These are phyloP conservation scores for Harpagifer antarcticus DNA, from an alignment of 2,797 vertebrate genomes.

Conservation along the genomic window DNA sequence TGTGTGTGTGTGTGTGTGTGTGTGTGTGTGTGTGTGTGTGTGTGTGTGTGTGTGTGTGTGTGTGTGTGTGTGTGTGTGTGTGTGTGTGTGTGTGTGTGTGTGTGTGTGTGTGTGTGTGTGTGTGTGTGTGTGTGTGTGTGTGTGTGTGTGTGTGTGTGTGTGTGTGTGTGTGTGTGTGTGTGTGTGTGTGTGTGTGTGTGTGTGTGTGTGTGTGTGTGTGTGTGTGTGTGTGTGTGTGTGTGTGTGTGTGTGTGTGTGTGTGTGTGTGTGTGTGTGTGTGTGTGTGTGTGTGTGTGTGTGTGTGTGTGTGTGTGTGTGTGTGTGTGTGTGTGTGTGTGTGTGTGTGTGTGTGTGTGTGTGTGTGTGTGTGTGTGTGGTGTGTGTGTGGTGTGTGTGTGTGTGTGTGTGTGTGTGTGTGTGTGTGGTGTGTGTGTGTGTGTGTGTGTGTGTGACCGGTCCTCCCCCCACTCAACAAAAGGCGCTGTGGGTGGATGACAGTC, in stretches of 20 bases:
- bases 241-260: neutral
- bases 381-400: neutral
- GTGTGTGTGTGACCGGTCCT: constrained; percentile 15
- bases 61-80: neutral
- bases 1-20: neutral
- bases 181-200: neutral
- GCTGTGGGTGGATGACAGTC: constrained; percentile 48
- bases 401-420: neutral
- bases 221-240: neutral
- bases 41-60: neutral
- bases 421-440: constrained; percentile 14
- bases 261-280: neutral
- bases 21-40: neutral
- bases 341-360: constrained; percentile 1
- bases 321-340: constrained; percentile 12
- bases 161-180: neutral
- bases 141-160: neutral
- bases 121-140: neutral
- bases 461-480: constrained; percentile 46
- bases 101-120: neutral
- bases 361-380: too few relatives aligned
- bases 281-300: neutral
- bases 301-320: neutral
- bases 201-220: neutral
- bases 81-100: neutral